Percentiles rank a stretch among this genome's conserved stretches.
These are phyloP conservation scores for Odontocolon sp. DNA, from an alignment of 2,888 invertebrate genomes.

Conservation along the genomic window DNA sequence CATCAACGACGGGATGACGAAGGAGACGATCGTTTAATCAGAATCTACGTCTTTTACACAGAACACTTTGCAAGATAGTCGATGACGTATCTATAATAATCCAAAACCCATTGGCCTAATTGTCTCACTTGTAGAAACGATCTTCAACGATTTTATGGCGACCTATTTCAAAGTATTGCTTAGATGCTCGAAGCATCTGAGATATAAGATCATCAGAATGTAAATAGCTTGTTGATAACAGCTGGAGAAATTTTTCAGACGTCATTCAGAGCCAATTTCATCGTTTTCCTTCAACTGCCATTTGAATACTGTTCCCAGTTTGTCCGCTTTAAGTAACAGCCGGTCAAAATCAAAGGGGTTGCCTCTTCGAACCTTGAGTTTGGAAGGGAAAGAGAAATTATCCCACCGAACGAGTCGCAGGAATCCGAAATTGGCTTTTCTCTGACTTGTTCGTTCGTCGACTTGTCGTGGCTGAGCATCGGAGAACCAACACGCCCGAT, in stretches of 20 bases:
- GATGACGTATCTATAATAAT: slow-evolving; percentile 1
- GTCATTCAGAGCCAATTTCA: too few relatives aligned
- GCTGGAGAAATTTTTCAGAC: neutral
- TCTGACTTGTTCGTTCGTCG: neutral
- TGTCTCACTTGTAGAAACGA: slow-evolving; percentile 39
- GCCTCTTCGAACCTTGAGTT: neutral
- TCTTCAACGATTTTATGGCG: slow-evolving; percentile 42
- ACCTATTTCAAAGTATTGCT: too few relatives aligned
- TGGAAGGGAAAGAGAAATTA: slow-evolving; percentile 6
- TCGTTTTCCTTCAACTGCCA: neutral
- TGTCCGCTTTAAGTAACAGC: neutral
- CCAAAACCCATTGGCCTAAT: slow-evolving; percentile 31
- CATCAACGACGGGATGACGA: too few relatives aligned
- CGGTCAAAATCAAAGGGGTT: slow-evolving; percentile 41
- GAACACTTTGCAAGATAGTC: neutral
- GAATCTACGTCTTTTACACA: neutral
- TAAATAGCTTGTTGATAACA: neutral
- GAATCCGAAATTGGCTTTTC: slow-evolving; percentile 49
- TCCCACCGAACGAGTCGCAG: slow-evolving; percentile 38
- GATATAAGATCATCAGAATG: neutral
- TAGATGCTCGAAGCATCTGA: too few relatives aligned
- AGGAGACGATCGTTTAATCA: slow-evolving; percentile 2
- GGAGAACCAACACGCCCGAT: neutral
- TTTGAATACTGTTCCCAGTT: neutral
- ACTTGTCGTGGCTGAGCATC: neutral